Evolutionary conservation across 1,140 invertebrate genomes (phyloP).

Genomic region (Brachionus paranguensis): DNA sequence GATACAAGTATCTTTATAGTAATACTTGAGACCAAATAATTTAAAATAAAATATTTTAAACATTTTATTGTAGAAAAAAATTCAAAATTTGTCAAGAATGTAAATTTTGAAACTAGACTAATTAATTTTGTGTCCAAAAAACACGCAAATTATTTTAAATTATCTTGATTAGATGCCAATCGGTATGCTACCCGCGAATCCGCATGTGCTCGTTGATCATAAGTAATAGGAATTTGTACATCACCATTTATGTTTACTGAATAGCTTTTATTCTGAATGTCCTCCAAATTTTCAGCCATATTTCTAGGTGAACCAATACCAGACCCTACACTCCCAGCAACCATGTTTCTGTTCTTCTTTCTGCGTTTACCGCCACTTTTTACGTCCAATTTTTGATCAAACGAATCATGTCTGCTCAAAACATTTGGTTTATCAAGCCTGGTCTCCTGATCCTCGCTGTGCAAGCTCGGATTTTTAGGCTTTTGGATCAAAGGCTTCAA

Average conservation of each 20-base stretch:
- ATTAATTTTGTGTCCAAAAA: neutral
- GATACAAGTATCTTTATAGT: neutral
- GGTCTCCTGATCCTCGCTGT: neutral
- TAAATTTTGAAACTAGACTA: neutral
- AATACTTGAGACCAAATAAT: neutral
- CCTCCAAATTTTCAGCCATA: neutral
- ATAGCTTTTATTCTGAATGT: neutral
- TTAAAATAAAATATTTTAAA: neutral
- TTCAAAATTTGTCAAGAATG: neutral
- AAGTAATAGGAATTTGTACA: slow-evolving; percentile 30
- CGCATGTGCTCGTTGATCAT: neutral
- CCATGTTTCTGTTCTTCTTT: slow-evolving; percentile 10
- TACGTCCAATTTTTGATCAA: slow-evolving; percentile 20
- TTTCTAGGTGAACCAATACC: slow-evolving; percentile 16
- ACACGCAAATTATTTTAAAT: neutral
- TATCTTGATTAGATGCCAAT: neutral
- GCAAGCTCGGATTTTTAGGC: neutral
- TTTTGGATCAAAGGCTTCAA: slow-evolving; percentile 14
- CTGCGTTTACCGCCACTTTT: slow-evolving; percentile 1
- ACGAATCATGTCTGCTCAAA: slow-evolving; percentile 19
- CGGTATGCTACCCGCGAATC: neutral
- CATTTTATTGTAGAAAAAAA: neutral
- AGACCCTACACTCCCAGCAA: slow-evolving; percentile 3
- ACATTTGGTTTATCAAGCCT: neutral
- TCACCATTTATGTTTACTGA: slow-evolving; percentile 16